Percentiles rank a stretch among this genome's conserved stretches.
Conservation (phyloP, 2,888 invertebrate species). For the Terebella lapidaria region DNA sequence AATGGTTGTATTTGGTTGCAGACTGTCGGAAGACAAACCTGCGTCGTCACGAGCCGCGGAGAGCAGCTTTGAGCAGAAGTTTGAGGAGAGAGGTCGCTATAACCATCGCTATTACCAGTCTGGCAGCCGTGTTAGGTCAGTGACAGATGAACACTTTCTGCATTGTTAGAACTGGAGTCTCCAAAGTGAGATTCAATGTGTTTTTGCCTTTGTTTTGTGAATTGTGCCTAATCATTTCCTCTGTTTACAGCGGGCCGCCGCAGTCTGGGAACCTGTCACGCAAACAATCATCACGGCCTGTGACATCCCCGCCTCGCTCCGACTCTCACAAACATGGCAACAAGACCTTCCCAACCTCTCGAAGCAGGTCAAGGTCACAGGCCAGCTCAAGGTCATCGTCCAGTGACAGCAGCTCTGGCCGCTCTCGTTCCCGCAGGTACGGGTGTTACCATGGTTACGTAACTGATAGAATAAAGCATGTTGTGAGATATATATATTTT, state of each 20-base stretch:
- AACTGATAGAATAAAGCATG: too few relatives aligned
- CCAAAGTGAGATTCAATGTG: too few relatives aligned
- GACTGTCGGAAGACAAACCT: background rate
- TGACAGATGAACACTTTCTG: background rate
- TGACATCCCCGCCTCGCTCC: background rate
- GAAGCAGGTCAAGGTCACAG: slow-evolving; percentile 25
- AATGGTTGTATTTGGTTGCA: background rate
- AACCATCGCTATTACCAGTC: background rate
- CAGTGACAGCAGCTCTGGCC: slow-evolving; percentile 46
- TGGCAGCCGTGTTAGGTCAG: background rate
- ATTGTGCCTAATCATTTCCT: too few relatives aligned
- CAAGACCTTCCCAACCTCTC: too few relatives aligned
- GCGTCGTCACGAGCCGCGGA: background rate
- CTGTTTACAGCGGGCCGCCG: too few relatives aligned
- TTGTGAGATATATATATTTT: too few relatives aligned
- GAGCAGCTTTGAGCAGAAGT: background rate
- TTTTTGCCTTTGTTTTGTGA: too few relatives aligned
- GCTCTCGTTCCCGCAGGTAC: slow-evolving; percentile 44
- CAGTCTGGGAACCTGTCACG: too few relatives aligned
- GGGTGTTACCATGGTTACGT: too few relatives aligned
- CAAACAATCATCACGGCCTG: background rate
- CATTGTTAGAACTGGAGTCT: too few relatives aligned
- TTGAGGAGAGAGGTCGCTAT: background rate
- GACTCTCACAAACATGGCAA: background rate
- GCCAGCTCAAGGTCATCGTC: slow-evolving; percentile 42